These are phyloP conservation scores for Meandrina meandrites DNA, from an alignment of 92 coral and sea anemone species.

Conservation along the genomic window DNA sequence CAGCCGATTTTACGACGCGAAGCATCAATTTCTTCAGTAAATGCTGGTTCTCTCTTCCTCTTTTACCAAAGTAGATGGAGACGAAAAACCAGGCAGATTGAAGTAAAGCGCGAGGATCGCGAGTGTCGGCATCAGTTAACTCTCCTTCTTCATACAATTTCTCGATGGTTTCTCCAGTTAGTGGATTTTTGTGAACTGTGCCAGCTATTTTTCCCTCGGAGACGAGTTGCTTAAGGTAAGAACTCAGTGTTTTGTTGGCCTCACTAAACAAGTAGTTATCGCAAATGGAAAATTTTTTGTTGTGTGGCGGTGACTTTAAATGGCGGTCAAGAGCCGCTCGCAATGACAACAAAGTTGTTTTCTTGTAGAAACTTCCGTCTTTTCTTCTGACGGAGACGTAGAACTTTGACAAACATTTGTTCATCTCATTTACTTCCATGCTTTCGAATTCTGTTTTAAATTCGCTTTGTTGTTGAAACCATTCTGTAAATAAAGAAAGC, in stretches of 20 bases:
- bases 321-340: conserved; percentile 19
- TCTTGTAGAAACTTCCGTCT: conserved; percentile 1
- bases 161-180: conserved; percentile 15
- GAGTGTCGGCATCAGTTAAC: not conserved
- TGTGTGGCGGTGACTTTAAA: not conserved
- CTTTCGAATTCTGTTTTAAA: not conserved
- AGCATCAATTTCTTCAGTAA: conserved; percentile 2
- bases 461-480: conserved; percentile 17
- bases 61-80: conserved; percentile 4
- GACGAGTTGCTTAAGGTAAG: conserved; percentile 14
- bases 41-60: not conserved
- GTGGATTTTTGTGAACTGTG: conserved; percentile 32
- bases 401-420: conserved; percentile 34
- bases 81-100: conserved; percentile 29
- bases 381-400: conserved; percentile 29
- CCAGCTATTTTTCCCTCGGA: conserved; percentile 21
- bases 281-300: not conserved
- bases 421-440: conserved; percentile 22
- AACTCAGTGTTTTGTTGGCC: too few species aligned
- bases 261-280: conserved; percentile 2
- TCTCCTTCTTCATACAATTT: conserved; percentile 16
- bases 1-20: conserved; percentile 7
- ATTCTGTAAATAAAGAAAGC: conserved; percentile 17
- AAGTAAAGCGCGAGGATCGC: too few species aligned
- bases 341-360: conserved; percentile 1